Base-by-base conservation (phyloP, 2,797 vertebrate genomes). In the Chelon labrosus region DNA sequence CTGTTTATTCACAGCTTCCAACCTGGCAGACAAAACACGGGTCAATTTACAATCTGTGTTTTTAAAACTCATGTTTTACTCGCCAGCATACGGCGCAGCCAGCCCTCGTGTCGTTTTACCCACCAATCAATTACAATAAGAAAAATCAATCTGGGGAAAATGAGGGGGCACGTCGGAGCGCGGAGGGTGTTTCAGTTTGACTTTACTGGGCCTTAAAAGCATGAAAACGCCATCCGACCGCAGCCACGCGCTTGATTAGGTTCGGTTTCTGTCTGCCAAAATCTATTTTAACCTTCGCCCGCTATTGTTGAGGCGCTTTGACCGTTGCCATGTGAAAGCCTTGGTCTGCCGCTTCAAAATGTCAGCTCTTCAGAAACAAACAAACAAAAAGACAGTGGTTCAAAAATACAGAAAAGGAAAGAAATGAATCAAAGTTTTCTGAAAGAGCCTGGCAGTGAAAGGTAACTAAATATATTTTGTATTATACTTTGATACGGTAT, bases 101-200 rank as follows among this genome's bases (percentile, higher is more conserved):
- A 4, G 52, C 35, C 64, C 42, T 65, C 14, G 59, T 54, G 52
- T 75, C 63, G 54, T 82, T 80, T 76, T 55, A 54, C 25, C 44
- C 11, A 44, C 63, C 59, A 56, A 86, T 88, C 78, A 78, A 79
- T 85, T 74, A 70, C 51, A 63, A 66, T 53, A 22, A 65, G 39
- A 72, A 78, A 79, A 84, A 80, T 79, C 82, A 79, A 80, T 82
- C 35, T 20, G 27, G 2, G 77, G 77, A 64, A 79, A 79, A 77
- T 80, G 65, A 84, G 60, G 11, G 31, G 13, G 59, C 63, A 65
- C 38, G 31, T 59, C 17, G 57, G 57, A 62, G 62, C 84, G 37
- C 77, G 60, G 51, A 60, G 73, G 75, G 70, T 56, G 77, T 65
- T 77, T 77, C 38, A 7, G 39, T 67, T 51, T 67, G 58, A 73